Base-by-base conservation (phyloP, 2,113 vertebrate species). In the Microcebus lehilahytsara region DNA sequence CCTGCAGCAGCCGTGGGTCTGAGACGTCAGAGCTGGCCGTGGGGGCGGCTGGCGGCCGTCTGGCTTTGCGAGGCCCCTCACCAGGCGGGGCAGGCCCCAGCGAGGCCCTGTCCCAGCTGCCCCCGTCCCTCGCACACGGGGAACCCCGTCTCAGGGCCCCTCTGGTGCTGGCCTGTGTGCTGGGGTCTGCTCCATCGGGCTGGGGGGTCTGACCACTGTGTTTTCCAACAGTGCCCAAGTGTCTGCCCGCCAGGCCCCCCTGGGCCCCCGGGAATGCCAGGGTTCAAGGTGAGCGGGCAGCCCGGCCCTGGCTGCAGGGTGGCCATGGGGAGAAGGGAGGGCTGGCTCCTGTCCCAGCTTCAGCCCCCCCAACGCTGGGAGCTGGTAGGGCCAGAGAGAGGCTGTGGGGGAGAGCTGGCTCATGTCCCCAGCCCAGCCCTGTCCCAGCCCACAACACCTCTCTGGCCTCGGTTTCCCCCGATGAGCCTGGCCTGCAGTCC, bases 251-350 rank as follows among this genome's bases (percentile, higher is more conserved):
- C 99, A 2, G 99, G 99, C 16, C 99, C 99, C 1, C 98, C 99
- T 0, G 99, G 99, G 5, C 99, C 99, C 64, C 99, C 99, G 9
- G 99, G 99, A 97, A 99, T 99, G 99, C 99, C 99, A 91, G 99
- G 99, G 89, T 99, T 99, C 98, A 99, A 99, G 99, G 99, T 99
- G 97, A 98, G 98, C 23, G 72, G 71, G 34, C 1, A 32, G 13
- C 69, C 25, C 10, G 46, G 37, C 40, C n/a, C 60, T 32, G 78
- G 51, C 17, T 16, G 49, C n/a, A 46, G 30, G 27, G 11, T 2
- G 27, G 17, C 32, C 53, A 0, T 56, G 4, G 40, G 51, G 56
- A 42, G 75, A 14, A 53, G 9, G 3, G 1, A 19, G 30, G 34
- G 9, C 13, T 40, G 6, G 51, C 9, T 0, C 23, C n/a, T 2